Percentiles rank a stretch among this genome's conserved stretches.
Evolutionary conservation across 2,113 vertebrate genomes (phyloP).

Genomic region (Megaceryle torquata): DNA sequence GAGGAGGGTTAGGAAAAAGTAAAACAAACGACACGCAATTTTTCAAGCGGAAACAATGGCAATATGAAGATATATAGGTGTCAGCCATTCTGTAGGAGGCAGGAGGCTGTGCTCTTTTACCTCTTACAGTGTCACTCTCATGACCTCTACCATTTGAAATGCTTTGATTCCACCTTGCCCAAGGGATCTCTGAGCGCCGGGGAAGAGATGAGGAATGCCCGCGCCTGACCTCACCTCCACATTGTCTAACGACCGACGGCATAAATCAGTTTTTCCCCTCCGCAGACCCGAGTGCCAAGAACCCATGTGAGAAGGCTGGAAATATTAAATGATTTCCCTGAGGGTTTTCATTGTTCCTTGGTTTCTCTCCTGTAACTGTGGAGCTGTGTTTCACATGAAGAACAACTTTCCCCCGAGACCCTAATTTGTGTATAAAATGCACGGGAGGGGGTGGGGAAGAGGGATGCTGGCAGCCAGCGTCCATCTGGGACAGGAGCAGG

Average conservation of each 20-base stretch:
- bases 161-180: conserved; percentile 73
- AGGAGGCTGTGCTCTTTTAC: conserved; percentile 56
- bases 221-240: conserved; percentile 72
- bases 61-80: conserved; percentile 65
- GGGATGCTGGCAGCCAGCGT: neutral
- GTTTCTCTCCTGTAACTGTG: conserved; percentile 50
- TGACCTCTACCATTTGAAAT: conserved; percentile 72
- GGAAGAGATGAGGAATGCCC: conserved; percentile 69
- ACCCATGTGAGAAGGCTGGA: conserved; percentile 61
- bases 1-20: conserved; percentile 49
- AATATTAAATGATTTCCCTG: conserved; percentile 68
- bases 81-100: conserved; percentile 48
- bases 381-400: conserved; percentile 46
- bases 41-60: conserved; percentile 64
- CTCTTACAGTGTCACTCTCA: conserved; percentile 45
- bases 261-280: conserved; percentile 71
- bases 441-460: neutral
- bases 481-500: neutral
- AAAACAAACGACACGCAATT: conserved; percentile 52
- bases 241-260: conserved; percentile 46
- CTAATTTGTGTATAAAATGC: conserved; percentile 27
- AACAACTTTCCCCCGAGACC: neutral
- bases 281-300: conserved; percentile 40
- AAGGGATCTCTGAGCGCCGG: conserved; percentile 52
- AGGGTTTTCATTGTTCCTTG: conserved; percentile 51